phyloP scores from a whole-genome alignment of 1,140 invertebrate genomes.

The Drosophila kurseongensis region DNA sequence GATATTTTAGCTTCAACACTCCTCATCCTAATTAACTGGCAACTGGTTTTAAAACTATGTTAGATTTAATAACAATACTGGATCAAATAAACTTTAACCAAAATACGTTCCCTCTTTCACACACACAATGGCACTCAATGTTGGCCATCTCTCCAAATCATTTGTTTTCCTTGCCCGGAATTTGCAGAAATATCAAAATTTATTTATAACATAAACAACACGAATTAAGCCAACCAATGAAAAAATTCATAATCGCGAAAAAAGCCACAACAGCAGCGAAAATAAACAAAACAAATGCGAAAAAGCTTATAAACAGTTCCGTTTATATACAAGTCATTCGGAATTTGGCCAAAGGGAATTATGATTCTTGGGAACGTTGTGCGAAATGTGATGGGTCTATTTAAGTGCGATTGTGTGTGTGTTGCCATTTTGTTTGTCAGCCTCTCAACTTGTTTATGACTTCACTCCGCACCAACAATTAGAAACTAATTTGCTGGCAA shows the following conservation, averaged over 20 bases:
- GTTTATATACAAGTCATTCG: constrained; percentile 14
- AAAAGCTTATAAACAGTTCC: constrained; percentile 50
- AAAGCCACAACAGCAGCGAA: constrained; percentile 21
- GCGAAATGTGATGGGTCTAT: constrained; percentile 25
- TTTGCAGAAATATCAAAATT: constrained; percentile 61
- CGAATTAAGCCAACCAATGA: constrained; percentile 54
- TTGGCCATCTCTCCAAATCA: constrained; percentile 25
- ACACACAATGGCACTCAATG: constrained; percentile 1
- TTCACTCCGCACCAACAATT: constrained; percentile 25
- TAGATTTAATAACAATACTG: too few relatives aligned
- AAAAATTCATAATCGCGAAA: constrained; percentile 31
- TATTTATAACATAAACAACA: constrained; percentile 80
- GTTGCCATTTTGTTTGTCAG: constrained; percentile 29
- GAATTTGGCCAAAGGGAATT: constrained; percentile 35
- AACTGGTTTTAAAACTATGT: too few relatives aligned
- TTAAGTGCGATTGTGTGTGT: constrained; percentile 6
- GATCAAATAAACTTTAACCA: background rate
- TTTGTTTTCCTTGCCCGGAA: constrained; percentile 37
- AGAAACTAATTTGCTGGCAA: constrained; percentile 15
- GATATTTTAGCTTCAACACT: too few relatives aligned
- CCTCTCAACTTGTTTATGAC: constrained; percentile 38
- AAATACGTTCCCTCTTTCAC: constrained; percentile 7
- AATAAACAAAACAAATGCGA: constrained; percentile 53
- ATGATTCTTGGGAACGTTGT: constrained; percentile 48
- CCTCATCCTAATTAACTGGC: too few relatives aligned